Evolutionary conservation across 2,888 invertebrate genomes (phyloP).

Genomic region (Rosalia funebris): DNA sequence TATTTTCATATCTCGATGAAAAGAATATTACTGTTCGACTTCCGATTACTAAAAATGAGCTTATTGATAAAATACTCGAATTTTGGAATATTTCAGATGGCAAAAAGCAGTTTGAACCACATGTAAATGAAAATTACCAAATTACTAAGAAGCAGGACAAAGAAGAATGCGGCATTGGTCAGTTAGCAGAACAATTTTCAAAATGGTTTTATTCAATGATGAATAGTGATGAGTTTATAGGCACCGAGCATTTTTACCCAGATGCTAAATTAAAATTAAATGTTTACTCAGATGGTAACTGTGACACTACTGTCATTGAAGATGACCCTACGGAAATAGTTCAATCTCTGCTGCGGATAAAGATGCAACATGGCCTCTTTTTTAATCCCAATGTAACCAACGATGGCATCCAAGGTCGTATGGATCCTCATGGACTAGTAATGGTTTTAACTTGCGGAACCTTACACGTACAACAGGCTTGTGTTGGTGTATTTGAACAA

Average conservation of each 20-base stretch:
- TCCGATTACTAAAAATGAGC: slow-evolving; percentile 66
- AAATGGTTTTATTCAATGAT: slow-evolving; percentile 69
- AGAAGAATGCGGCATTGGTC: slow-evolving; percentile 54
- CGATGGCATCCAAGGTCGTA: slow-evolving; percentile 69
- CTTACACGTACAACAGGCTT: slow-evolving; percentile 66
- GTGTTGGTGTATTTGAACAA: slow-evolving; percentile 74
- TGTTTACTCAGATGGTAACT: slow-evolving; percentile 48
- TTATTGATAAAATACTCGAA: slow-evolving; percentile 64
- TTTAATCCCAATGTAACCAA: slow-evolving; percentile 71
- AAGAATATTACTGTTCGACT: slow-evolving; percentile 63
- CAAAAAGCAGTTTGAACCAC: slow-evolving; percentile 6
- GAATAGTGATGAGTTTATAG: slow-evolving; percentile 61
- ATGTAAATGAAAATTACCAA: slow-evolving; percentile 10
- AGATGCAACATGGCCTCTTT: slow-evolving; percentile 63
- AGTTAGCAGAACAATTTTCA: slow-evolving; percentile 68
- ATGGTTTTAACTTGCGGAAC: slow-evolving; percentile 73
- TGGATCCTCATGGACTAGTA: slow-evolving; percentile 72
- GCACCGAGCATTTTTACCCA: slow-evolving; percentile 68
- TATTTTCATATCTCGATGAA: slow-evolving; percentile 67
- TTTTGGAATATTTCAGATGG: slow-evolving; percentile 60
- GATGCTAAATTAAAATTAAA: slow-evolving; percentile 64
- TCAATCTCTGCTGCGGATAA: slow-evolving; percentile 58
- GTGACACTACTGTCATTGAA: slow-evolving; percentile 51
- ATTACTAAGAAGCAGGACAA: neutral
- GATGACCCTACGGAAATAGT: slow-evolving; percentile 59